Conservation (phyloP, 2,797 vertebrate species). For the Sebastes aleutianus region DNA sequence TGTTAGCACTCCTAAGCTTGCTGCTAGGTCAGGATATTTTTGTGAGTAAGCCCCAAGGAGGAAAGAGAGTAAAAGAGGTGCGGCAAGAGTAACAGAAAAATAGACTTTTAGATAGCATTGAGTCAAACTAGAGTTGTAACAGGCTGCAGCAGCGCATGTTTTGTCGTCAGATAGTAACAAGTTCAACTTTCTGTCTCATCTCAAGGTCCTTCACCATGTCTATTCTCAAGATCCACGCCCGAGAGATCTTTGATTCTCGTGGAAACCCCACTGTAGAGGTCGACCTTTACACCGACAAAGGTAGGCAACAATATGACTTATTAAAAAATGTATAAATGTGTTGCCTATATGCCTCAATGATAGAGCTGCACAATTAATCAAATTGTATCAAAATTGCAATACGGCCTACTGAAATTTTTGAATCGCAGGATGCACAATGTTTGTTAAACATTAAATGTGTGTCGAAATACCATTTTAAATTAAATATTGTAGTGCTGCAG, state of each 20-base stretch:
- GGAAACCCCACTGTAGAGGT: slow-evolving; percentile 97
- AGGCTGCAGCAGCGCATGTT: background rate
- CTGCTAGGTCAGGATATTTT: slow-evolving; percentile 69
- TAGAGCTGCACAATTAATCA: no score
- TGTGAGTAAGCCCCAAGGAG: slow-evolving; percentile 40
- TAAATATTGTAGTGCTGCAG: no score
- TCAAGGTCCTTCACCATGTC: slow-evolving; percentile 85
- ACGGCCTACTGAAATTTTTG: no score
- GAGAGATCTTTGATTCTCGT: slow-evolving; percentile 97
- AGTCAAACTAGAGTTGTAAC: background rate
- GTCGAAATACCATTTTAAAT: no score
- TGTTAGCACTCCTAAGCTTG: slow-evolving; percentile 56
- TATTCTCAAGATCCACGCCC: slow-evolving; percentile 86
- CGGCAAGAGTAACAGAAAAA: background rate
- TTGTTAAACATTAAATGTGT: no score
- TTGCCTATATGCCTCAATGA: background rate
- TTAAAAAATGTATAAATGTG: background rate
- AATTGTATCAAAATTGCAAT: no score
- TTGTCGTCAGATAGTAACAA: background rate
- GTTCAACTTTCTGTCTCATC: slow-evolving; percentile 24
- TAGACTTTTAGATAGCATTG: background rate
- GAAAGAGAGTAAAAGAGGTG: slow-evolving; percentile 23
- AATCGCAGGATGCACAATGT: no score
- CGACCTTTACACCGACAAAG: slow-evolving; percentile 90
- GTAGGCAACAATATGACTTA: slow-evolving; percentile 63